Percentiles rank a stretch among this genome's conserved stretches.
phyloP scores from a whole-genome alignment of 1,140 invertebrate species.

The Pantala flavescens region DNA sequence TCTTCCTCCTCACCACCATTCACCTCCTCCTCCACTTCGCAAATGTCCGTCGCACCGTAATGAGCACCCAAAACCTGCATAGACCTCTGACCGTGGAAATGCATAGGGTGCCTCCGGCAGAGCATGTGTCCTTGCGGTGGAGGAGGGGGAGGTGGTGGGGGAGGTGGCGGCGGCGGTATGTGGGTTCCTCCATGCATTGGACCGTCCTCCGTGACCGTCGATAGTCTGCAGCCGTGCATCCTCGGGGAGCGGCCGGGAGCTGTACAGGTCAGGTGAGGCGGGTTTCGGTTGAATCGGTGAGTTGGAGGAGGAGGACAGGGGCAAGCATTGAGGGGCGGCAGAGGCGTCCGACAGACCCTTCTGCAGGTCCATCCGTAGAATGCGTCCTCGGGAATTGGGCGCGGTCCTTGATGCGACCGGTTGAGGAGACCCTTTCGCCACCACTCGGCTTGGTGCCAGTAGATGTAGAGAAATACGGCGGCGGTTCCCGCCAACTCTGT shows the following conservation, averaged over 20 bases:
- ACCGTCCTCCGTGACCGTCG: too few relatives aligned
- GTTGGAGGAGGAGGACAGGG: not conserved
- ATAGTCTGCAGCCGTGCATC: not conserved
- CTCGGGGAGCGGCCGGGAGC: constrained; percentile 13
- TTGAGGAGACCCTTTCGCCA: constrained; percentile 18
- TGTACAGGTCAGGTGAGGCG: not conserved
- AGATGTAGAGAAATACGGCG: constrained; percentile 77
- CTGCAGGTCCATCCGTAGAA: not conserved
- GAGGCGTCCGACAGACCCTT: not conserved
- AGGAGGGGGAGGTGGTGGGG: not conserved
- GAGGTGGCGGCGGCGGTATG: constrained; percentile 15
- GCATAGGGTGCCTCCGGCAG: not conserved
- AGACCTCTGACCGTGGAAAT: not conserved
- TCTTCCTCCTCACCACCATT: not conserved
- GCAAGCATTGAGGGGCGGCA: constrained; percentile 10
- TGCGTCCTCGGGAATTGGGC: not conserved
- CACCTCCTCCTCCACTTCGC: not conserved
- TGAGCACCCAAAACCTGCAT: not conserved
- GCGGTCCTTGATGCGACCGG: not conserved
- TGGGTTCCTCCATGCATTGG: not conserved
- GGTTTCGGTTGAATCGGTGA: not conserved
- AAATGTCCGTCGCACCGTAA: not conserved
- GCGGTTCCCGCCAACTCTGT: constrained; percentile 74
- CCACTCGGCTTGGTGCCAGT: constrained; percentile 51
- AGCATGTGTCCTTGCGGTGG: not conserved